Percentiles rank a stretch among this genome's conserved stretches.
These are phyloP conservation scores for Acrocephalus scirpaceus DNA, from an alignment of 2,797 vertebrate species.

Conservation along the genomic window DNA sequence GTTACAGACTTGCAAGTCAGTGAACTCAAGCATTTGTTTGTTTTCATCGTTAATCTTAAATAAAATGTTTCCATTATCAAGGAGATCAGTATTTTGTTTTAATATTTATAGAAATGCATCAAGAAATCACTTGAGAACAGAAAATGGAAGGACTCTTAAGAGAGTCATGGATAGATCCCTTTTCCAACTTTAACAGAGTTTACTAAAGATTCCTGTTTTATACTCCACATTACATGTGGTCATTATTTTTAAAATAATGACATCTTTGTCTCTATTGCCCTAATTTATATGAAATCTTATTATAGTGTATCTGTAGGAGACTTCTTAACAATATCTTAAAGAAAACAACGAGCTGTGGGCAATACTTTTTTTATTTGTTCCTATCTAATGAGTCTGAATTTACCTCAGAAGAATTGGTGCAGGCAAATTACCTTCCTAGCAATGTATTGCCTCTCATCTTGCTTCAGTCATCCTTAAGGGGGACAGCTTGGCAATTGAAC, in stretches of 20 bases:
- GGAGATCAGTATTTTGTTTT: not conserved
- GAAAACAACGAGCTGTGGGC: not conserved
- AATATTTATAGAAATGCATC: not conserved
- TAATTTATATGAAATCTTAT: not conserved
- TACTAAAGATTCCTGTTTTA: not conserved
- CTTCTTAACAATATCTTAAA: not conserved
- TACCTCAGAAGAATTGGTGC: not conserved
- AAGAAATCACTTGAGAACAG: not conserved
- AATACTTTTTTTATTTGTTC: not conserved
- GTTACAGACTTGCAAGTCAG: not conserved
- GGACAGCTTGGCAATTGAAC: not conserved
- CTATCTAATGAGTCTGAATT: not conserved
- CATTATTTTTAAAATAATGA: not conserved
- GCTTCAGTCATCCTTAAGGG: not conserved
- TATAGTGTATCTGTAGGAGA: not conserved
- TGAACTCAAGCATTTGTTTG: not conserved
- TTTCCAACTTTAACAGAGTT: not conserved
- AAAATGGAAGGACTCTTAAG: not conserved
- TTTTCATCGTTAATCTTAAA: not conserved
- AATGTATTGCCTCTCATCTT: not conserved
- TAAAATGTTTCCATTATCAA: not conserved
- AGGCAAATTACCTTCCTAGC: not conserved
- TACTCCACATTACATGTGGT: not conserved
- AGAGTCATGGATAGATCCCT: not conserved
- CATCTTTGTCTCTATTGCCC: not conserved